A percentile compares a stretch with the other conserved stretches of the same genome.
Conservation (phyloP, 2,113 vertebrate genomes). For the Motacilla alba region DNA sequence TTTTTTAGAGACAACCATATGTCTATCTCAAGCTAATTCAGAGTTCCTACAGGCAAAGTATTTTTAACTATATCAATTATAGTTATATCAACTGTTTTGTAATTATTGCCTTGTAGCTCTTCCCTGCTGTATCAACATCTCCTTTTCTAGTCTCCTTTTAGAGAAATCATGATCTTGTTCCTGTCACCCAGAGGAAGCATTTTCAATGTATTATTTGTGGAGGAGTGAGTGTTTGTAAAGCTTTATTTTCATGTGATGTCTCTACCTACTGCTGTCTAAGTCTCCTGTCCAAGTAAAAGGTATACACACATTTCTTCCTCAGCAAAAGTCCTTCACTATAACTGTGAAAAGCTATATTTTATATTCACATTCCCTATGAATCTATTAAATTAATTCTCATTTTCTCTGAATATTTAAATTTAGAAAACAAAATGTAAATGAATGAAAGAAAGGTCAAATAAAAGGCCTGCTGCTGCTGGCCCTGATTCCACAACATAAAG, state of each 20-base stretch:
- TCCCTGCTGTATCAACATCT: not conserved
- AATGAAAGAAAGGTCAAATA: not conserved
- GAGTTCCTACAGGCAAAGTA: conserved; percentile 15
- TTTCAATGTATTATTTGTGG: not conserved
- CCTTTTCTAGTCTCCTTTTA: not conserved
- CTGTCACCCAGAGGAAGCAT: not conserved
- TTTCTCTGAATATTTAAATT: conserved; percentile 5
- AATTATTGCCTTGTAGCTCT: conserved; percentile 15
- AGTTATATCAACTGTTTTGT: conserved; percentile 3
- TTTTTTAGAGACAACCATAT: conserved; percentile 23
- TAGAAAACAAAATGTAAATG: not conserved
- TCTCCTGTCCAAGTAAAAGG: not conserved
- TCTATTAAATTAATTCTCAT: not conserved
- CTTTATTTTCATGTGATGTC: not conserved
- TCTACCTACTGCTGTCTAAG: not conserved
- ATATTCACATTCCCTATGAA: not conserved
- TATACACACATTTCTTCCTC: not conserved
- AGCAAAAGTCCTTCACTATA: not conserved
- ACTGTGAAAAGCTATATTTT: not conserved
- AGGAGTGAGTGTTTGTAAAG: not conserved
- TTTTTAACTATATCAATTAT: conserved; percentile 56
- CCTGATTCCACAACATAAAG: not conserved
- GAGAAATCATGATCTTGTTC: not conserved
- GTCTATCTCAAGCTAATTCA: conserved; percentile 1
- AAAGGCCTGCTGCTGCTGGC: not conserved